A percentile compares a stretch with the other conserved stretches of the same genome.
Evolutionary conservation across 2,797 vertebrate species (phyloP).

Genomic region (Hephaestus fuliginosus): DNA sequence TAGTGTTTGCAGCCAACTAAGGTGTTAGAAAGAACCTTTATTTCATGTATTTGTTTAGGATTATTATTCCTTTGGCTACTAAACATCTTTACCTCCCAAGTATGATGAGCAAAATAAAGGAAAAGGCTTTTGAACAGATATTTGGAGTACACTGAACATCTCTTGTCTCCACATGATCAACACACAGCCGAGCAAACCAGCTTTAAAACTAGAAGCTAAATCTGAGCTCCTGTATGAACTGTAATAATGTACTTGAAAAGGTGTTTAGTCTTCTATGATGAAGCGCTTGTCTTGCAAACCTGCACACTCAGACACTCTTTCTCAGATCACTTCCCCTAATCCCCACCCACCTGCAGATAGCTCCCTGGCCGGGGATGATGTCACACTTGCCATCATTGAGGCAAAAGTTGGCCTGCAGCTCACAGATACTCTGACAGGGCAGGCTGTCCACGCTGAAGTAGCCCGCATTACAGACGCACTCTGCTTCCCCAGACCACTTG

Average conservation of each 20-base stretch:
- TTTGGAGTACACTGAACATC: background rate
- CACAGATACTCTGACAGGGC: constrained; percentile 96
- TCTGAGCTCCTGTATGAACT: background rate
- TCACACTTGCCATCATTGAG: constrained; percentile 98
- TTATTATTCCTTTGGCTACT: constrained; percentile 1
- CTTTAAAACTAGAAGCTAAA: background rate
- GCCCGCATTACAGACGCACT: constrained; percentile 94
- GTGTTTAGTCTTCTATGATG: constrained; percentile 27
- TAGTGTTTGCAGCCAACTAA: constrained; percentile 27
- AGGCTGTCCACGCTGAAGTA: constrained; percentile 93
- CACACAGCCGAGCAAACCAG: background rate
- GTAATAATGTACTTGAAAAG: constrained; percentile 19
- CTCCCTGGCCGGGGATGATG: constrained; percentile 94
- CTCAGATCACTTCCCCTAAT: constrained; percentile 45
- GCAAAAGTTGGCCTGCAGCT: constrained; percentile 93
- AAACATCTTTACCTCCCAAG: background rate
- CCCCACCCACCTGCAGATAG: constrained; percentile 94
- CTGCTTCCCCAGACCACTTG: constrained; percentile 93
- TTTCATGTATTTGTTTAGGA: constrained; percentile 10
- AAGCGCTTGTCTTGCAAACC: constrained; percentile 22
- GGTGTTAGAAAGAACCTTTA: constrained; percentile 16
- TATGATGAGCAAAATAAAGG: background rate
- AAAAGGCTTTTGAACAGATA: background rate
- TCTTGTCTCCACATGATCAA: background rate
- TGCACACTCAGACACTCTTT: constrained; percentile 37